Conservation (phyloP, 2,113 vertebrate species). For the Nannospalax galili region DNA sequence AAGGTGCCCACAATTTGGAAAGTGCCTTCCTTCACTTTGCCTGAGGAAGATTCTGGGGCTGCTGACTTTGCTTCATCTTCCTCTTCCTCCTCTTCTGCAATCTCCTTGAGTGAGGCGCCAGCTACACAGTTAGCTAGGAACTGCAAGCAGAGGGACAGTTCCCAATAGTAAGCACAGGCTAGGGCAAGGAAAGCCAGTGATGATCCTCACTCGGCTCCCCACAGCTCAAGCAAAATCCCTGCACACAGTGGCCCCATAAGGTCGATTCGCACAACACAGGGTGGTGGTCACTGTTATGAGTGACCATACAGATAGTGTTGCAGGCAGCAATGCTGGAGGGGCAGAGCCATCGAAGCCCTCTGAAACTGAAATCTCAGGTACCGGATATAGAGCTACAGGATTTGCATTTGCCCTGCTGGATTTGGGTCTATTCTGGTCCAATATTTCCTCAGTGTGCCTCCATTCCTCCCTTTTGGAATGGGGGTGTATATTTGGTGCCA, state of each 20-base stretch:
- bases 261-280: neutral
- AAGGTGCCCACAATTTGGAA: slow-evolving; percentile 92
- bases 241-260: too few relatives aligned
- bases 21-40: slow-evolving; percentile 66
- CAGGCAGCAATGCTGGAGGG: too few relatives aligned
- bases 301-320: neutral
- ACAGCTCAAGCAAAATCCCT: too few relatives aligned
- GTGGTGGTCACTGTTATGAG: neutral
- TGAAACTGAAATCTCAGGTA: too few relatives aligned
- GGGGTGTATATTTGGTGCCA: too few relatives aligned
- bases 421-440: too few relatives aligned
- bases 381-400: too few relatives aligned
- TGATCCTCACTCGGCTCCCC: neutral
- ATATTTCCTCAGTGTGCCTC: too few relatives aligned
- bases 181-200: neutral
- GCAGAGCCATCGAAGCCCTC: too few relatives aligned
- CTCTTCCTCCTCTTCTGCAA: slow-evolving; percentile 78
- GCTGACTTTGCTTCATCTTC: slow-evolving; percentile 59
- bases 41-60: neutral
- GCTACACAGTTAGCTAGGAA: slow-evolving; percentile 86
- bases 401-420: too few relatives aligned
- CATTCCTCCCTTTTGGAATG: too few relatives aligned
- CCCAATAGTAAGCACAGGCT: neutral
- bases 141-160: slow-evolving; percentile 81
- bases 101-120: slow-evolving; percentile 83